A percentile compares a stretch with the other conserved stretches of the same genome.
Evolutionary conservation across 2,888 invertebrate genomes (phyloP).

Genomic region (Macaria notata): DNA sequence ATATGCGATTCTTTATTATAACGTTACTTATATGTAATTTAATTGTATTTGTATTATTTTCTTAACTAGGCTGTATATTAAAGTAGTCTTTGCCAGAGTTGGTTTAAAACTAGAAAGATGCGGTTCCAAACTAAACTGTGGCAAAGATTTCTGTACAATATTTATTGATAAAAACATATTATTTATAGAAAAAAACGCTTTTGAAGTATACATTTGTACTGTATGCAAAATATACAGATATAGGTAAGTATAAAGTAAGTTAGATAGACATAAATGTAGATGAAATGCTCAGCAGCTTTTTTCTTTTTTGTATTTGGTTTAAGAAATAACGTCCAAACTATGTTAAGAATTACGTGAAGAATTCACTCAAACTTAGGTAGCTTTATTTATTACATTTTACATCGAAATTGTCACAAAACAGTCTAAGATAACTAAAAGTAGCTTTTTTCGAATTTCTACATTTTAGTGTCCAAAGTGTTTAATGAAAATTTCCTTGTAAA

Average conservation of each 20-base stretch:
- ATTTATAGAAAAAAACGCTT: constrained; percentile 68
- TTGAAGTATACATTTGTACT: constrained; percentile 68
- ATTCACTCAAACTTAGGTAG: constrained; percentile 11
- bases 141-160: constrained; percentile 41
- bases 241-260: constrained; percentile 57
- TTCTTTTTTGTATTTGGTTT: constrained; percentile 36
- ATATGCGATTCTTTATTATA: constrained; percentile 44
- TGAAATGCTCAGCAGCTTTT: constrained; percentile 63
- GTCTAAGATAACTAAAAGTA: too few relatives aligned
- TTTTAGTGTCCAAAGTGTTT: too few relatives aligned
- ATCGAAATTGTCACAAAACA: neutral
- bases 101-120: neutral
- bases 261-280: constrained; percentile 75
- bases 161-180: constrained; percentile 44
- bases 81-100: constrained; percentile 30
- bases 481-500: too few relatives aligned
- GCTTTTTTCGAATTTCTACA: too few relatives aligned
- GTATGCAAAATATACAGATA: constrained; percentile 57
- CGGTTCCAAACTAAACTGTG: constrained; percentile 29
- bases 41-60: constrained; percentile 36
- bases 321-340: constrained; percentile 45
- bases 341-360: constrained; percentile 24
- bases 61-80: constrained; percentile 32
- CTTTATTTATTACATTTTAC: neutral
- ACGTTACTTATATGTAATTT: constrained; percentile 48